phyloP scores from a whole-genome alignment of 1,140 invertebrate species.

The Leptestheria dahalacensis region DNA sequence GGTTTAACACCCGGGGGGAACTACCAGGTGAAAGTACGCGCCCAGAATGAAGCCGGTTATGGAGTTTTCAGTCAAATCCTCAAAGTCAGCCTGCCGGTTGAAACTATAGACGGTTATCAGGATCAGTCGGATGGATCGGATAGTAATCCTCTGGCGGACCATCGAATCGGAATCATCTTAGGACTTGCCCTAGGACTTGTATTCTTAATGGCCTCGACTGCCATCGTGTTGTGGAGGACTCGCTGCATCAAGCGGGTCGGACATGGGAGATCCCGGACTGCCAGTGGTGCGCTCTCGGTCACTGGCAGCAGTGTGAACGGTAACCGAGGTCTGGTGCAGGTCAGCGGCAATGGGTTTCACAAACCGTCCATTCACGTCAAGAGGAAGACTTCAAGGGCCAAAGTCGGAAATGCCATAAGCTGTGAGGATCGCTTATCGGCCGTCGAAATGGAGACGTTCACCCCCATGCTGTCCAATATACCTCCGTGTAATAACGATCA shows the following conservation, averaged over 20 bases:
- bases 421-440: not conserved
- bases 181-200: not conserved
- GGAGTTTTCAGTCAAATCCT: not conserved
- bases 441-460: conserved; percentile 29
- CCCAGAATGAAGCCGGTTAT: not conserved
- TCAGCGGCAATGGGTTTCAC: no score
- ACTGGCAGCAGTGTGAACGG: not conserved
- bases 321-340: no score
- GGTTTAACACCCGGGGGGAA: not conserved
- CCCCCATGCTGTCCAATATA: conserved; percentile 23
- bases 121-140: no score
- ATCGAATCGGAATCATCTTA: not conserved
- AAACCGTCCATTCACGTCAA: no score
- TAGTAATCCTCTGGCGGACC: not conserved
- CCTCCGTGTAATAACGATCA: conserved; percentile 23
- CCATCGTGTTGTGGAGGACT: not conserved
- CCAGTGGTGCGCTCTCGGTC: not conserved
- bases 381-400: not conserved
- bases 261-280: not conserved
- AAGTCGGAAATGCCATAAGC: not conserved
- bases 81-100: not conserved
- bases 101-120: no score
- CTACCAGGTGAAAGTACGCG: not conserved
- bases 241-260: not conserved
- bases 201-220: not conserved